phyloP scores from a whole-genome alignment of 2,113 vertebrate genomes.

The Cyanoramphus novaezelandiae region DNA sequence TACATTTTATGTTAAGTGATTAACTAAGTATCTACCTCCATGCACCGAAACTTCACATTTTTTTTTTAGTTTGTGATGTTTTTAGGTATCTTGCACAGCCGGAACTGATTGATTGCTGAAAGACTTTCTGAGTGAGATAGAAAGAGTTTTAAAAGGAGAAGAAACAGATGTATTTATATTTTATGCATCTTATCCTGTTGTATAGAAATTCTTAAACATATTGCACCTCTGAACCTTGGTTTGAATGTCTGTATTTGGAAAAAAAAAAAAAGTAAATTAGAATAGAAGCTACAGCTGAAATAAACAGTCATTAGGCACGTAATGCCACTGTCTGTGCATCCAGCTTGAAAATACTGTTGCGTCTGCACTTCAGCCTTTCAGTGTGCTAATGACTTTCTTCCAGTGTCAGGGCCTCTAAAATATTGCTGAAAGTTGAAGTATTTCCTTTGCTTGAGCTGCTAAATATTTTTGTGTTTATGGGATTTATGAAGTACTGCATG shows the following conservation, averaged over 20 bases:
- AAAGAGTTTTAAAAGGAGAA: not conserved
- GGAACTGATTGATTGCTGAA: not conserved
- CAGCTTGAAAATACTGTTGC: constrained; percentile 42
- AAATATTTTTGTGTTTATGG: constrained; percentile 12
- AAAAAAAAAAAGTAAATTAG: constrained; percentile 19
- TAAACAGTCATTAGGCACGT: constrained; percentile 32
- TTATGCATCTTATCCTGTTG: not conserved
- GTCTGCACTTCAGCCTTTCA: constrained; percentile 32
- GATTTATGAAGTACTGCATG: not conserved
- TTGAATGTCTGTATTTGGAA: not conserved
- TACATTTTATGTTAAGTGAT: not conserved
- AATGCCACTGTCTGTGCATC: not conserved
- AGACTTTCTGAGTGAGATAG: not conserved
- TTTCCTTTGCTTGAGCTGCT: constrained; percentile 9
- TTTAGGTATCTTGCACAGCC: not conserved
- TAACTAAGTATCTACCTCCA: not conserved
- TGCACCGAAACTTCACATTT: not conserved
- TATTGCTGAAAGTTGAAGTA: constrained; percentile 16
- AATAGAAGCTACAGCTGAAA: constrained; percentile 1
- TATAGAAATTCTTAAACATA: not conserved
- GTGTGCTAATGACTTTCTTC: not conserved
- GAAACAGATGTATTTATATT: not conserved
- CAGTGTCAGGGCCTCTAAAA: not conserved
- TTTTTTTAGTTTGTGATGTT: not conserved
- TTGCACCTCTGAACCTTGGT: not conserved